Evolutionary conservation across 1,140 invertebrate genomes (phyloP), one percentile per base, ranked within the genome.

Genomic region (Bactericera cockerelli): DNA sequence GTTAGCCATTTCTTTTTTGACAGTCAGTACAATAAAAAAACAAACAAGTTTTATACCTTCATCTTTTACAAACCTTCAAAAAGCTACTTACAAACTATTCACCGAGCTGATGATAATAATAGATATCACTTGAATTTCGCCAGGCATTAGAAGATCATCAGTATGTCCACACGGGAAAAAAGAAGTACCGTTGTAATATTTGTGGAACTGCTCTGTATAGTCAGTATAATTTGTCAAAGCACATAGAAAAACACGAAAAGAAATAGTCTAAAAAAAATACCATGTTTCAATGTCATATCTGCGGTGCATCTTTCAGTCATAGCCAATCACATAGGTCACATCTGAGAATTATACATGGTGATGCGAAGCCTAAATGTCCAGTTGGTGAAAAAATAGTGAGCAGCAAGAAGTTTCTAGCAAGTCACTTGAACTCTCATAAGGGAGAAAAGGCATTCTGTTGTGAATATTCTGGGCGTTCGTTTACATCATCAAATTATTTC

Each of bases 151-250:
- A 94, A 70, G 97, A 97, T 70, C 88, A 92, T 70, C 84, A 84
- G 28, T 77, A 87, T 58, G 86, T 90, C 65, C 88, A 92, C 65
- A 77, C 75, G 8, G 76, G 76, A 38, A 86, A 88, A 69, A 88
- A 89, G 66, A 87, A 87, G 1, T 92, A 89, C 68, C 85, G 87
- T 70, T 90, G 88, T 74, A 81, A 81, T 65, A 86, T 87, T 25
- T 91, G 88, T 69, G 87, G 86, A 39, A 89, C n/a, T 49, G 22
- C 42, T 10, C 19, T 49, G 42, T 49, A 4, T 16, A 49, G n/a
- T 49, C n/a, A 49, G n/a, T 49, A 49, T 16, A 49, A 49, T 49
- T 16, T 49, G n/a, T 6, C 22, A 8, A 49, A n/a, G 19, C 42
- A 49, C n/a, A 49, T 49, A 16, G 19, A 49, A n/a, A 16, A 6